Base-by-base conservation (phyloP, 2,888 invertebrate species). In the Ophraella communa region DNA sequence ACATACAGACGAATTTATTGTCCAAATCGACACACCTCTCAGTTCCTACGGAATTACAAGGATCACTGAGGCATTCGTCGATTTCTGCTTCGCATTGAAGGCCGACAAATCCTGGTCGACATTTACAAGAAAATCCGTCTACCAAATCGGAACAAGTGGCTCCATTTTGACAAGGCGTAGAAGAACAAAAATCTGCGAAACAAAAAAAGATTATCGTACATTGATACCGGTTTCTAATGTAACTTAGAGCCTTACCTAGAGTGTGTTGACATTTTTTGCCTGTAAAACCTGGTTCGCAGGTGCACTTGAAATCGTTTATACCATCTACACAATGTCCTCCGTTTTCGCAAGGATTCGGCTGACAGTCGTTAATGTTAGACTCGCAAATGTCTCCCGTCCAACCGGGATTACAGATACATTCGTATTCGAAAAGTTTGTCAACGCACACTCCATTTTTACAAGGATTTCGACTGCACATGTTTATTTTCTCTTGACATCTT, bases 371-470 rank as follows among this genome's bases (percentile, higher is more conserved):
- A 49, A 95, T 91, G 76, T 97, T 96, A 2, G 91, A 87, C 74
- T 96, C 96, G 78, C 98, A 98, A 42, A 89, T 87, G 4, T 88
- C 84, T 45, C 92, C 96, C 10, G 89, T 89, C 95, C 96, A 98
- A 62, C 98, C 98, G 0, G 93, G 92, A 77, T 95, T 88, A 78
- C 98, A 98, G 54, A 95, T 87, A 74, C 96, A 96, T 79, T 94
- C 90, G 77, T 94, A 91, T 51, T 88, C 87, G 81, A 93, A 95
- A 0, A 96, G 85, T 74, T 91, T 91, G 78, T 98, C 98, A 0
- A 94, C 91, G 78, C 98, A 98, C 42, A 95, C 87, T 11, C 97
- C 97, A 79, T 98, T 95, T 75, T 92, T 88, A 82, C 98, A 99
- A 0, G 98, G 97, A 75, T 89, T 91, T 56, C 90, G 90, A 1